Evolutionary conservation across 2,888 invertebrate genomes (phyloP).

Genomic region (Drosophila ezoana): DNA sequence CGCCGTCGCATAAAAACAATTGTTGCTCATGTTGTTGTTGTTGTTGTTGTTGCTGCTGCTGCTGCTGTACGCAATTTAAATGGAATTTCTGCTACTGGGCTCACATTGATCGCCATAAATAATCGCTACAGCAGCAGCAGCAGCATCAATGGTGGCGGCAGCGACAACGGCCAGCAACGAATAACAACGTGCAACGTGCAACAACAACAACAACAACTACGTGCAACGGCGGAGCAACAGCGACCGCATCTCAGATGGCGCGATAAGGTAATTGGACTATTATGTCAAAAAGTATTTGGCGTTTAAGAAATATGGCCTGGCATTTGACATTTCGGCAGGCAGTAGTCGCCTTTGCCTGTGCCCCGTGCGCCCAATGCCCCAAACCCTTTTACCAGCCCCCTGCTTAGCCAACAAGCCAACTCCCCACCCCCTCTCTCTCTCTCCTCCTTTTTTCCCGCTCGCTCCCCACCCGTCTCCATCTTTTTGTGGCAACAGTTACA

Average conservation of each 20-base stretch:
- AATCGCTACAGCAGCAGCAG: conserved; percentile 61
- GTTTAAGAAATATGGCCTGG: conserved; percentile 84
- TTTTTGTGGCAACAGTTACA: conserved; percentile 45
- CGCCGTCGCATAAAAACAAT: conserved; percentile 74
- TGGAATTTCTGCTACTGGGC: conserved; percentile 77
- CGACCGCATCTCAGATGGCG: conserved; percentile 82
- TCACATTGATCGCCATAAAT: conserved; percentile 75
- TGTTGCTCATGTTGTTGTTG: conserved; percentile 48
- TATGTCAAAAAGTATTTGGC: conserved; percentile 85
- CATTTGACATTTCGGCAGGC: conserved; percentile 82
- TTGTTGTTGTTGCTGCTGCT: conserved; percentile 33
- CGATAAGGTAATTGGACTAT: conserved; percentile 85
- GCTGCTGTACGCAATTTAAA: conserved; percentile 75
- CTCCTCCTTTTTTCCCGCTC: background rate
- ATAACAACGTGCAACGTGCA: conserved; percentile 41
- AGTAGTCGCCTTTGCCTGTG: conserved; percentile 35
- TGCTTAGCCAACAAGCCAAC: background rate
- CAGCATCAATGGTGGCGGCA: conserved; percentile 51
- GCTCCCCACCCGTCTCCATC: background rate
- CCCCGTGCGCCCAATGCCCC: conserved; percentile 15
- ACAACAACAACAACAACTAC: conserved; percentile 49
- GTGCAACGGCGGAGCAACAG: conserved; percentile 52
- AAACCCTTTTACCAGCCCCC: conserved; percentile 9
- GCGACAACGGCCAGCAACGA: conserved; percentile 26
- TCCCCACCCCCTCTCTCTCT: background rate